A percentile compares a stretch with the other conserved stretches of the same genome.
These are phyloP conservation scores for Papilio machaon DNA, from an alignment of 1,140 invertebrate species.

Conservation along the genomic window DNA sequence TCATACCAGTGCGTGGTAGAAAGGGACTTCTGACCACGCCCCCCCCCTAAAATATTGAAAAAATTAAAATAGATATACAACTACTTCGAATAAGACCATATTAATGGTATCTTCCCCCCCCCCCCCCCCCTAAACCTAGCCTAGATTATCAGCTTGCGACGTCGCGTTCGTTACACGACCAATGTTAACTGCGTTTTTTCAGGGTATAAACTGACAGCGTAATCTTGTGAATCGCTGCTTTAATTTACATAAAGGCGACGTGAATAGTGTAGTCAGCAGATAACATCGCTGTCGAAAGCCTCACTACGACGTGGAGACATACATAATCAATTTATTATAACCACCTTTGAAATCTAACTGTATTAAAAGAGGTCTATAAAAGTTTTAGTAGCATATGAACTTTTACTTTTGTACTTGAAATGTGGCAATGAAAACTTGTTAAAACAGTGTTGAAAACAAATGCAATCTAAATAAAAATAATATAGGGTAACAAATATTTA, in stretches of 20 bases:
- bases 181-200: constrained; percentile 33
- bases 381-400: no score
- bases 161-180: constrained; percentile 17
- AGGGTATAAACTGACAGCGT: constrained; percentile 19
- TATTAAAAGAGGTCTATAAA: no score
- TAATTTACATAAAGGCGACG: constrained; percentile 38
- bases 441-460: neutral
- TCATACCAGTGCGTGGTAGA: no score
- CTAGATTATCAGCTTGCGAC: no score
- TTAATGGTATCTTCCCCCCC: no score
- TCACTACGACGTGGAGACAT: neutral
- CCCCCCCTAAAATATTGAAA: no score
- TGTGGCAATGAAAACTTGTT: neutral
- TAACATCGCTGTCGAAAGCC: constrained; percentile 31
- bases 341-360: neutral
- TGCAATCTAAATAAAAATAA: neutral
- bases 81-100: no score
- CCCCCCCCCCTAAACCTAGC: no score
- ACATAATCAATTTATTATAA: constrained; percentile 24
- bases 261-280: constrained; percentile 31
- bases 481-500: neutral
- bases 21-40: no score
- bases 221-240: constrained; percentile 36
- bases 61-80: no score
- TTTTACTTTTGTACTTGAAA: no score